Evolutionary conservation across 2,888 invertebrate species (phyloP), one percentile per base, ranked within the genome.

Genomic region (Bhutanitis thaidina): DNA sequence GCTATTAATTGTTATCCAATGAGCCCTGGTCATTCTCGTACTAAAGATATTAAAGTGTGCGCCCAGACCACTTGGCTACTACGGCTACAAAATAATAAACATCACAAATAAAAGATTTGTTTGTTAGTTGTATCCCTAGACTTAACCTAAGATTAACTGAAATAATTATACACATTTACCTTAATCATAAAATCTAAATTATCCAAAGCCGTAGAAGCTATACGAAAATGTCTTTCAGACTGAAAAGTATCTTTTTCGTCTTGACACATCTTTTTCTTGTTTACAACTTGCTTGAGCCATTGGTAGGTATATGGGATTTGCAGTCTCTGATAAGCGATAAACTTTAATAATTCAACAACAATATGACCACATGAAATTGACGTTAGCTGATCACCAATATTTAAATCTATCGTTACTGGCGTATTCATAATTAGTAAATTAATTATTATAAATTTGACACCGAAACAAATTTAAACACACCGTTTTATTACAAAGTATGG

Each of bases 331-430:
- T 91, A 91, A 0, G 87, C 75, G 37, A 92, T 72, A 59, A 90
- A 90, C 69, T 91, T 92, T 37, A 92, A 74, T 54, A 92, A 65
- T 74, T 92, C 91, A 16, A 88, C 90, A 41, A 92, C 76, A 40
- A 92, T 72, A 56, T 90, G 85, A 3, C 91, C 90, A 71, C 91
- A 91, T 13, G 91, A 89, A 65, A 88, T 82, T 30, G 90, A 80
- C 30, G 92, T 92, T 60, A 92, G 66, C 62, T 90, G 80, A 61
- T 91, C 90, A 37, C 86, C 86, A 52, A 91, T 80, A 43, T 80
- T 74, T 57, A 91, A 68, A 57, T 83, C 67, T 48, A 90, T 57
- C 43, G 59, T 52, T 32, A 85, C 59, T 27, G 75, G 74, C 51
- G 70, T 27, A 27, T 5, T 27, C 27, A 27, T 27, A 27, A 1